phyloP scores from a whole-genome alignment of 2,797 vertebrate genomes.

The Hyperoplus immaculatus region DNA sequence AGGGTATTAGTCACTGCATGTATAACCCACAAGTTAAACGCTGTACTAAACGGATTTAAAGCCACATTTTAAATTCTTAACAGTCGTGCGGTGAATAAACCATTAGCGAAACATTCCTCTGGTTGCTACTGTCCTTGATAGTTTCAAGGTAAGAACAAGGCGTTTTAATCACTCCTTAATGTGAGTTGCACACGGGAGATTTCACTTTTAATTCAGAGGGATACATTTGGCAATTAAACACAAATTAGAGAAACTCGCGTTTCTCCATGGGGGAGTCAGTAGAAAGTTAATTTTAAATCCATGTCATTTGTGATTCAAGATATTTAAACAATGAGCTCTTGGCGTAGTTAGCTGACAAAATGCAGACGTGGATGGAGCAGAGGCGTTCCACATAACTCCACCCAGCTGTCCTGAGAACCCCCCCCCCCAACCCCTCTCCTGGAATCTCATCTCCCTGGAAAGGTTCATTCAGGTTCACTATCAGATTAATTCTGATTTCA shows the following conservation, averaged over 20 bases:
- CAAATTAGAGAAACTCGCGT: slow-evolving; percentile 8
- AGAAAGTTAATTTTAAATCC: slow-evolving; percentile 44
- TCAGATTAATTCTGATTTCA: slow-evolving; percentile 60
- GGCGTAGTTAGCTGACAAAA: slow-evolving; percentile 64
- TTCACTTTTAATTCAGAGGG: neutral
- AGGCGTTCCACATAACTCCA: slow-evolving; percentile 75
- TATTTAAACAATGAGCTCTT: slow-evolving; percentile 68
- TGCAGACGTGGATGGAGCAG: slow-evolving; percentile 73
- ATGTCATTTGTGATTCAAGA: slow-evolving; percentile 50
- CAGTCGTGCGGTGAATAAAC: slow-evolving; percentile 7
- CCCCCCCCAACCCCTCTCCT: slow-evolving; percentile 40
- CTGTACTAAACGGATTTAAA: neutral
- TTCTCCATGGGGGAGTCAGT: neutral
- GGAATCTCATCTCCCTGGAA: slow-evolving; percentile 38
- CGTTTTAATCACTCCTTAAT: slow-evolving; percentile 18
- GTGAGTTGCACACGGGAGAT: slow-evolving; percentile 1
- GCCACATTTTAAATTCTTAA: neutral
- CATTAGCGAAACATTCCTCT: neutral
- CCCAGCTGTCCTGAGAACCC: slow-evolving; percentile 71
- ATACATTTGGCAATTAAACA: slow-evolving; percentile 1
- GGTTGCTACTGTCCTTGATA: slow-evolving; percentile 4
- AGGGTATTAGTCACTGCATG: neutral
- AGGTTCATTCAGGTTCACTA: slow-evolving; percentile 79
- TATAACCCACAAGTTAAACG: neutral
- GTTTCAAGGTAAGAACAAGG: neutral